phyloP scores from a whole-genome alignment of 2,113 vertebrate genomes.

The Stigmatopora nigra region DNA sequence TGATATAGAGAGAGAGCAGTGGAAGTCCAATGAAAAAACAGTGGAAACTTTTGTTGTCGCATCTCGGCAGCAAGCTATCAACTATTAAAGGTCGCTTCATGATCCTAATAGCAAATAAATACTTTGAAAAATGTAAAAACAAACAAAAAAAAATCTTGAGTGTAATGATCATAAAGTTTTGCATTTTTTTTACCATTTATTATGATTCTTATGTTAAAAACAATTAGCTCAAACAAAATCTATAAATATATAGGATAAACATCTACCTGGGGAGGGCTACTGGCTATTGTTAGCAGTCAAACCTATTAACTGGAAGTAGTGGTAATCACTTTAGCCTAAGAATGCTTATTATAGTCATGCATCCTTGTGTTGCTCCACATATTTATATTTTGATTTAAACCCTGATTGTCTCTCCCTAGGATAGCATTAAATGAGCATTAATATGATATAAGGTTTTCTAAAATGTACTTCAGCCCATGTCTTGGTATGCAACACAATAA shows the following conservation, averaged over 20 bases:
- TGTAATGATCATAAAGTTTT: no score
- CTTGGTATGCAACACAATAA: no score
- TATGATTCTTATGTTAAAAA: no score
- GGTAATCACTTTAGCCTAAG: neutral
- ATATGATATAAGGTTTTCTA: no score
- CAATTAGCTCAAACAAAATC: no score
- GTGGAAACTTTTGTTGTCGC: neutral
- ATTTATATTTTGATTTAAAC: neutral
- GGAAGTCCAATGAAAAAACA: neutral
- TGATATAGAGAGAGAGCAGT: conserved; percentile 2
- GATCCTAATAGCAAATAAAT: no score
- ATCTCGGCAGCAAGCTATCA: no score
- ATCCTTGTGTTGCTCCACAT: neutral
- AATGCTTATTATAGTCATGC: neutral
- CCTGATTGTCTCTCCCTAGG: neutral
- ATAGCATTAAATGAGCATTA: neutral
- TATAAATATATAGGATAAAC: neutral
- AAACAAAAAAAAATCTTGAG: no score
- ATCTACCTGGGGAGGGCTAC: neutral
- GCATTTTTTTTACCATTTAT: no score
- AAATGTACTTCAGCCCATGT: no score
- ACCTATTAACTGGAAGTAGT: neutral
- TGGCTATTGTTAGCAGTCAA: neutral
- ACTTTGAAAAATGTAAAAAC: no score
- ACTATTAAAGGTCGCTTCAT: no score